Conservation (phyloP, 53 echinoderm and acorn worm species). For the Arbacia lixula region DNA sequence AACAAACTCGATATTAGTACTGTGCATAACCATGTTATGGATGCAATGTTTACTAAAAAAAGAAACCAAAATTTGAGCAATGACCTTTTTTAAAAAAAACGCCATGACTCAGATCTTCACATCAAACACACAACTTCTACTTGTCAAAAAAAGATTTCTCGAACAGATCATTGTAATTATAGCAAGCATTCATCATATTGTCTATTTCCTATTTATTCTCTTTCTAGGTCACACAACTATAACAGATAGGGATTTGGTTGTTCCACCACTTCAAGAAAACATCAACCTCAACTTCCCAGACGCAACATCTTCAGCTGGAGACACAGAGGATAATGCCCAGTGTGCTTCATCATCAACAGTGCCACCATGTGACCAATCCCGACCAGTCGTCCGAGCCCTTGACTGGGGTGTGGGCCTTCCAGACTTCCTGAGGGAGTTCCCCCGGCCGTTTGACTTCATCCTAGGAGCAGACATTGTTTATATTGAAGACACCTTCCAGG, state of each 20-base stretch:
- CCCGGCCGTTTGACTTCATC: constrained; percentile 73
- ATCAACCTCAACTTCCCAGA: constrained; percentile 64
- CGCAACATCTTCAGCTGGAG: constrained; percentile 2
- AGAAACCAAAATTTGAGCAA: no score
- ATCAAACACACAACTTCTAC: no score
- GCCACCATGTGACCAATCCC: not conserved
- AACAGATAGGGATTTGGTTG: constrained; percentile 75
- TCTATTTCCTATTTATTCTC: not conserved
- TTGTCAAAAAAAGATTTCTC: no score
- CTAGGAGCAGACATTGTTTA: constrained; percentile 97
- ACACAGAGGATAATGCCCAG: not conserved
- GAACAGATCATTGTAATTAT: no score
- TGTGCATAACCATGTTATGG: no score
- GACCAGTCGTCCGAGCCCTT: constrained; percentile 19
- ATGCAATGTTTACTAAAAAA: no score
- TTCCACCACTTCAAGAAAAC: constrained; percentile 74
- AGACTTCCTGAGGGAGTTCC: constrained; percentile 68
- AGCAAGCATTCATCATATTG: no score
- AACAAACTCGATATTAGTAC: no score
- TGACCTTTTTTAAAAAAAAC: no score
- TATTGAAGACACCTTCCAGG: constrained; percentile 80
- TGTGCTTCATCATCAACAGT: not conserved
- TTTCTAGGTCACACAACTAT: constrained; percentile 56
- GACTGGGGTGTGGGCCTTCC: constrained; percentile 79
- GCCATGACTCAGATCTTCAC: no score